These are phyloP conservation scores for Laterallus jamaicensis DNA, from an alignment of 2,113 vertebrate species.

Conservation along the genomic window DNA sequence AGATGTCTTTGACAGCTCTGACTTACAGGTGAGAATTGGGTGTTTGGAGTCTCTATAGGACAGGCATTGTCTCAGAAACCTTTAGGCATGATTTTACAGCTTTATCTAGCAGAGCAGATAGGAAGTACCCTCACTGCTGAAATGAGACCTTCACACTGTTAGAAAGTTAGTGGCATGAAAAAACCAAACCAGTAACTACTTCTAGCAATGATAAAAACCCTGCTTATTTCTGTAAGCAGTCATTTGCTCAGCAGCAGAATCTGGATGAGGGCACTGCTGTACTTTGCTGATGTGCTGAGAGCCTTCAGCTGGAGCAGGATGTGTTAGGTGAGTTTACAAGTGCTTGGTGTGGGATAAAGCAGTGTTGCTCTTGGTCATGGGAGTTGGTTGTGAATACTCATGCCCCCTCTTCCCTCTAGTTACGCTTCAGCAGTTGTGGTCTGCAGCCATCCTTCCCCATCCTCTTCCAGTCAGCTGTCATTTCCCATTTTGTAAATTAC, in stretches of 20 bases:
- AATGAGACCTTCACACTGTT: background rate
- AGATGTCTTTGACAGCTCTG: background rate
- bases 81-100: background rate
- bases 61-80: background rate
- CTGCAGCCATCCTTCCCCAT: background rate
- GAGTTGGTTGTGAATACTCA: background rate
- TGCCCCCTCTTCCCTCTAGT: background rate
- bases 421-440: background rate
- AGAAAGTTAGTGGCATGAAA: background rate
- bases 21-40: background rate
- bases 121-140: background rate
- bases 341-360: background rate
- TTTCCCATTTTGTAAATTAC: background rate
- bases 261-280: background rate
- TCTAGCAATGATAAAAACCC: background rate
- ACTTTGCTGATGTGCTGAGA: background rate
- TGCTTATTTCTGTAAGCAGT: background rate
- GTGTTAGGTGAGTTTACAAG: background rate
- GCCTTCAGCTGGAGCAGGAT: no score
- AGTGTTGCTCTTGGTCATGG: background rate
- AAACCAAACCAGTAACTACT: background rate
- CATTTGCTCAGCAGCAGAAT: background rate
- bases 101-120: background rate
- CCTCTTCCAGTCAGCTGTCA: background rate
- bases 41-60: background rate